These are phyloP conservation scores for Trichonephila clavata DNA, from an alignment of 1,140 invertebrate genomes.

Conservation along the genomic window DNA sequence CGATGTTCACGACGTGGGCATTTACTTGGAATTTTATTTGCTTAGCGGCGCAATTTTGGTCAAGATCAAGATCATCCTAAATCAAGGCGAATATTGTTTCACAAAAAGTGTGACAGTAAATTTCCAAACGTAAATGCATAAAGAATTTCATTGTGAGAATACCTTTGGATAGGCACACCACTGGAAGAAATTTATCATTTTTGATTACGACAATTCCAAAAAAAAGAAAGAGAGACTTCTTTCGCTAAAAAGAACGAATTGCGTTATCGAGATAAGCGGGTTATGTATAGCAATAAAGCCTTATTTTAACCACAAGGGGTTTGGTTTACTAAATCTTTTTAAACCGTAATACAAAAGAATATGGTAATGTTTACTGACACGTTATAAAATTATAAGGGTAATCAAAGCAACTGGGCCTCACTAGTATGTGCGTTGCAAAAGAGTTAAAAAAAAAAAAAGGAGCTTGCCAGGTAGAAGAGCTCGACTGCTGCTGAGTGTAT, in stretches of 20 bases:
- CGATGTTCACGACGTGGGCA: not conserved
- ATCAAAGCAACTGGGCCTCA: too few species aligned
- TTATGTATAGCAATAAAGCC: too few species aligned
- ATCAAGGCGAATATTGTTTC: conserved; percentile 24
- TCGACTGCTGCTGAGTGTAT: too few species aligned
- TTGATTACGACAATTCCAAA: not conserved
- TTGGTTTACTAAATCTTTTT: too few species aligned
- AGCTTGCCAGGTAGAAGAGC: too few species aligned
- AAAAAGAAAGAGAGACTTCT: not conserved
- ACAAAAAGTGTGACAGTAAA: conserved; percentile 32
- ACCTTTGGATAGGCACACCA: not conserved
- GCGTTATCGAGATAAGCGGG: too few species aligned
- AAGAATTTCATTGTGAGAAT: not conserved
- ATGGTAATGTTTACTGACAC: too few species aligned
- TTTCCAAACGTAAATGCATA: not conserved
- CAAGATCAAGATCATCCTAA: conserved; percentile 45
- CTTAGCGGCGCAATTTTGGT: conserved; percentile 4
- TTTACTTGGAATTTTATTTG: conserved; percentile 22
- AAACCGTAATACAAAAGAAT: too few species aligned
- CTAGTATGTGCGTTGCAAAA: too few species aligned
- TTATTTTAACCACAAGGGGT: too few species aligned
- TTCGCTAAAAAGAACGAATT: not conserved
- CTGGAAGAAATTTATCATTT: not conserved
- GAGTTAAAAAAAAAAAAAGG: too few species aligned
- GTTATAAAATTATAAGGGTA: too few species aligned